Evolutionary conservation across 2,113 vertebrate genomes (phyloP), one percentile per base, ranked within the genome.

Genomic region (Miniopterus natalensis): DNA sequence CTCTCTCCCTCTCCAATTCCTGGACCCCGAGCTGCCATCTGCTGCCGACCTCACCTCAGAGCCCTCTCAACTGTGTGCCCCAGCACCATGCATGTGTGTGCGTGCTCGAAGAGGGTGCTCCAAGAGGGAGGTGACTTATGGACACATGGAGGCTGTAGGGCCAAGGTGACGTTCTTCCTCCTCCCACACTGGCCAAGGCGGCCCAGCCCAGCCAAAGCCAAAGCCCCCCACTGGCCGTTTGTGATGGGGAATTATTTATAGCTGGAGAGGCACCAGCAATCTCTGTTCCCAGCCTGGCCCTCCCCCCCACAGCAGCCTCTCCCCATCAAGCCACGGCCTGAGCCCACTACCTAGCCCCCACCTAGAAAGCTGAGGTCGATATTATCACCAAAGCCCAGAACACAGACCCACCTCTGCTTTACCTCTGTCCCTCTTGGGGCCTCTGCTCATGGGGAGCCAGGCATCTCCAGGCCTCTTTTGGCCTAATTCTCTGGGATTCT

Each of bases 271-370:
- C 0, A 55, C 94, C 96, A 94, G 71, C 75, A n/a, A 0, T 66
- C 73, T 95, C 89, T 96, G 88, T 96, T 96, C 80, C 87, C 90
- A 95, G 90, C 80, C 79, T 78, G 84, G 36, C 36, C 36, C 47
- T 51, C 89, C 71, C 59, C 68, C 9, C 84, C 78, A 53, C 1
- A 9, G 87, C 74, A 31, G 66, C 57, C 83, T 77, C 15, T 78
- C 53, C 75, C 31, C 51, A 18, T 57, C 42, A 29, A 45, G 84
- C 90, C 80, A n/a, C 12, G 8, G 71, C 70, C 78, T 53, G 23
- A 25, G 88, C 42, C 6, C 25, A 9, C 73, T 25, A 4, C 78
- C 79, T 36, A 40, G 85, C 14, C 36, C 20, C 59, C 31, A n/a
- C 75, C 59, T 45, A 3, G 40, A 80, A 80, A 55, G 40, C 84